Conservation (phyloP, 2,797 vertebrate species). For the Sebastes paucispinis region DNA sequence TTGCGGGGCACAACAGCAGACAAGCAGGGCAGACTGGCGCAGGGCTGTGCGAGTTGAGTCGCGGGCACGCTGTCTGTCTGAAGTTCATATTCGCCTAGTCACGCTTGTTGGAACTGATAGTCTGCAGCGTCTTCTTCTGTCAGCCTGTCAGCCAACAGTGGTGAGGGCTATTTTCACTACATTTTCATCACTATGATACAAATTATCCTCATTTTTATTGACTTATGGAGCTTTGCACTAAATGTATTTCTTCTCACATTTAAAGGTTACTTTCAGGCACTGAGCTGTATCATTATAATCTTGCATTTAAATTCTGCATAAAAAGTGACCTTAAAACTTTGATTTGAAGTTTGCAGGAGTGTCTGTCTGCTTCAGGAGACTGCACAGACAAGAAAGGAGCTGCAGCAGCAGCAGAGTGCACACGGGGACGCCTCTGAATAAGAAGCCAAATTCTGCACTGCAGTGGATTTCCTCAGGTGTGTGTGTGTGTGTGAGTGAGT, state of each 20-base stretch:
- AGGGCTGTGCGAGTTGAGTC: conserved; percentile 25
- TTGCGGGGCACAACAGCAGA: neutral
- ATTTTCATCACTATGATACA: fast-evolving
- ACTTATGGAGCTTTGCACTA: neutral
- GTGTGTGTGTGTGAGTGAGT: neutral
- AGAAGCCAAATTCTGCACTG: conserved; percentile 62
- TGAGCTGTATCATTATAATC: neutral
- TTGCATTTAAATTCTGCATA: neutral
- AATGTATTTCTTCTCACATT: neutral
- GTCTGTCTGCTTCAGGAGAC: conserved; percentile 21
- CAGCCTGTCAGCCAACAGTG: neutral
- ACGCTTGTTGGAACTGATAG: conserved; percentile 45
- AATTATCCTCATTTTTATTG: no score
- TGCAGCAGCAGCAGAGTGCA: conserved; percentile 17
- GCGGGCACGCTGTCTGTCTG: conserved; percentile 15
- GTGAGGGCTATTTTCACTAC: neutral
- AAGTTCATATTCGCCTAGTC: conserved; percentile 67
- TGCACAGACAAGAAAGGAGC: neutral
- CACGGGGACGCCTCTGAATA: conserved; percentile 11
- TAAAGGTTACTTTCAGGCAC: neutral
- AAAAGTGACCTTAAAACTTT: conserved; percentile 11
- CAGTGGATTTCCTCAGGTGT: conserved; percentile 60
- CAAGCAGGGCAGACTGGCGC: conserved; percentile 25
- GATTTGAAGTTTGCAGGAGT: conserved; percentile 51
- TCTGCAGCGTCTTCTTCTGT: neutral